These are phyloP conservation scores for Muntiacus reevesi DNA, from an alignment of 2,113 vertebrate genomes.

Conservation along the genomic window DNA sequence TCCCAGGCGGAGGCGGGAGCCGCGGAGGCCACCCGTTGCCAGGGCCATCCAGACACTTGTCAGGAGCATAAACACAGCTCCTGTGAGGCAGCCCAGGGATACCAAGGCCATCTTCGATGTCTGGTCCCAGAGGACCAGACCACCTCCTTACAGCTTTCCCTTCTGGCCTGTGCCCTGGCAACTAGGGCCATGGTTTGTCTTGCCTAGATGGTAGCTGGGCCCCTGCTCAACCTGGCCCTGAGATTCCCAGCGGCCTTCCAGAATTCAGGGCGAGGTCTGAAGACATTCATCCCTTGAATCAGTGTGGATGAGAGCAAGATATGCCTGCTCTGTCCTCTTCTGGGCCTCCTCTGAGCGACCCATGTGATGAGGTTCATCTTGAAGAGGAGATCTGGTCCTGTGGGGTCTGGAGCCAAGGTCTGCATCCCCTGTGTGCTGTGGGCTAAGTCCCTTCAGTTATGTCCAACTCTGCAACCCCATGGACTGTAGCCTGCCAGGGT, in stretches of 20 bases:
- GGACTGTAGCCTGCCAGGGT: background rate
- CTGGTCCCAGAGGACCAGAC: background rate
- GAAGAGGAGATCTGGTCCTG: background rate
- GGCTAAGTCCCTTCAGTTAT: background rate
- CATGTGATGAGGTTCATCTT: background rate
- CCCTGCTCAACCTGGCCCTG: background rate
- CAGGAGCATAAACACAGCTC: constrained; percentile 37
- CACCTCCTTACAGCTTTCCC: background rate
- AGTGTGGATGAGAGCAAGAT: background rate
- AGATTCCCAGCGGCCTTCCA: background rate
- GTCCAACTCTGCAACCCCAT: background rate
- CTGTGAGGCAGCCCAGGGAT: background rate
- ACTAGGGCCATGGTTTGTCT: background rate
- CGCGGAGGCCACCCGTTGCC: background rate
- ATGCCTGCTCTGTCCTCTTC: background rate
- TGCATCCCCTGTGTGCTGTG: background rate
- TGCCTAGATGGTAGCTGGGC: background rate
- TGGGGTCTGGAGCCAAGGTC: background rate
- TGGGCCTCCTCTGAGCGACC: background rate
- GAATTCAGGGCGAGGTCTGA: background rate
- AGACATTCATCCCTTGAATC: background rate
- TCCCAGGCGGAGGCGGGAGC: constrained; percentile 30
- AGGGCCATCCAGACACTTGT: constrained; percentile 36
- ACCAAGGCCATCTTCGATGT: background rate
- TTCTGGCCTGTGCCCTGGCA: background rate